Evolutionary conservation across 2,797 vertebrate species (phyloP), one percentile per base, ranked within the genome.

Genomic region (Bovichtus diacanthus): DNA sequence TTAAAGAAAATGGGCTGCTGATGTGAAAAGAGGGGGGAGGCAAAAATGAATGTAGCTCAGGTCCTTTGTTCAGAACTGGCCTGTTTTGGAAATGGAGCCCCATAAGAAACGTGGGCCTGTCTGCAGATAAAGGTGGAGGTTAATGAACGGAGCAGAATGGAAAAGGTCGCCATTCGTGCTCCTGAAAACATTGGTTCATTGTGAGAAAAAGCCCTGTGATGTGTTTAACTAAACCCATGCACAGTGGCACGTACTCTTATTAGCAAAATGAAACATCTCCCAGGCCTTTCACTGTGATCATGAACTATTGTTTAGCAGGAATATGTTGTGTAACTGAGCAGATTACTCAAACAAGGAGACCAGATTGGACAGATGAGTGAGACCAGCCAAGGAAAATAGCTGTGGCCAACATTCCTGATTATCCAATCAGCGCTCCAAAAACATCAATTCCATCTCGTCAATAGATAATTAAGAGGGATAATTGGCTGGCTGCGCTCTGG

Each of bases 391-490:
- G 92, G 90, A 93, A 91, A 91, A 92, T 86, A 88, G 92, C 88
- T 87, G 88, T 86, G 88, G 89, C 93, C 89, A 92, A 92, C 91
- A 90, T 90, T 92, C 90, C 89, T 92, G 92, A 94, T 94, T 93
- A 94, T 94, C 92, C 91, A 93, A 94, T 93, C 91, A 93, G 88
- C 29, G 76, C 89, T 91, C 87, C 87, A 87, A 92, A 93, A 94
- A 94, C 90, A 94, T 94, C 93, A 93, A 93, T 95, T 93, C 87
- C 84, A 91, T 87, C 91, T 90, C 78, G 90, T 94, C 93, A 92
- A 93, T 94, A 94, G 88, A 93, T 94, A 93, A 94, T 95, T 94
- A 94, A 94, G 92, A 92, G 87, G 91, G 89, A 90, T 94, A 94
- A 94, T 94, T 94, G 90, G 87, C 90, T 90, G 83, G 76, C 84